These are phyloP conservation scores for Steinernema khuongi DNA, from an alignment of 1,140 invertebrate genomes.

Conservation along the genomic window DNA sequence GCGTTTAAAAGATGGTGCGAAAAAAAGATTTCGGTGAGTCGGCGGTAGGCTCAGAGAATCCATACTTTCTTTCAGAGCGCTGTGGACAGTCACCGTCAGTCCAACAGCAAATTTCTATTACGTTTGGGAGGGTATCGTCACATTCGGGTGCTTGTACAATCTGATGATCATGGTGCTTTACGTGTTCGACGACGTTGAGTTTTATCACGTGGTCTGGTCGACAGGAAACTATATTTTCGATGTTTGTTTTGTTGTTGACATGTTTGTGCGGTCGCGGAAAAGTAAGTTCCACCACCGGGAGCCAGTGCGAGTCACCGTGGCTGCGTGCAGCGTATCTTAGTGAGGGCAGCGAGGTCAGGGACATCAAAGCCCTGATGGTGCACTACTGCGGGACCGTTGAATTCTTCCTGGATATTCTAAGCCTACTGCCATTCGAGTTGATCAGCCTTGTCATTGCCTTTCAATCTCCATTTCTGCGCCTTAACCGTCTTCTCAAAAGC, in stretches of 20 bases:
- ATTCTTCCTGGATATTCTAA: neutral
- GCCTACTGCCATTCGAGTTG: slow-evolving; percentile 2
- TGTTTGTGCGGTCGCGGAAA: neutral
- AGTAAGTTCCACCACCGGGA: neutral
- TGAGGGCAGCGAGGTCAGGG: neutral
- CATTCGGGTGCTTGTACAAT: slow-evolving; percentile 3
- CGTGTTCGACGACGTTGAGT: slow-evolving; percentile 1
- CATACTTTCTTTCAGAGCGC: neutral
- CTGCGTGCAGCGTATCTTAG: neutral
- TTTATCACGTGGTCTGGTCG: neutral
- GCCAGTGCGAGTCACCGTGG: neutral
- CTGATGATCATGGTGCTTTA: slow-evolving; percentile 13
- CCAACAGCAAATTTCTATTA: neutral
- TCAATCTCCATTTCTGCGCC: neutral
- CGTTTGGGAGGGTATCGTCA: neutral
- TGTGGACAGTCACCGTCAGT: neutral
- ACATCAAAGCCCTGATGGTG: neutral
- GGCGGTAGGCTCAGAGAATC: neutral
- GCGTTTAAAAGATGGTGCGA: neutral
- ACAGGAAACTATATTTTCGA: slow-evolving; percentile 2
- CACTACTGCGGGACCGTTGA: neutral
- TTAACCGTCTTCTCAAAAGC: neutral
- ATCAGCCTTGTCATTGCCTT: neutral
- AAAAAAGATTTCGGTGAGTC: neutral
- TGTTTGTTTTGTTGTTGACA: neutral